Base-by-base conservation (phyloP, 2,113 vertebrate species). In the Clarias macrocephalus region DNA sequence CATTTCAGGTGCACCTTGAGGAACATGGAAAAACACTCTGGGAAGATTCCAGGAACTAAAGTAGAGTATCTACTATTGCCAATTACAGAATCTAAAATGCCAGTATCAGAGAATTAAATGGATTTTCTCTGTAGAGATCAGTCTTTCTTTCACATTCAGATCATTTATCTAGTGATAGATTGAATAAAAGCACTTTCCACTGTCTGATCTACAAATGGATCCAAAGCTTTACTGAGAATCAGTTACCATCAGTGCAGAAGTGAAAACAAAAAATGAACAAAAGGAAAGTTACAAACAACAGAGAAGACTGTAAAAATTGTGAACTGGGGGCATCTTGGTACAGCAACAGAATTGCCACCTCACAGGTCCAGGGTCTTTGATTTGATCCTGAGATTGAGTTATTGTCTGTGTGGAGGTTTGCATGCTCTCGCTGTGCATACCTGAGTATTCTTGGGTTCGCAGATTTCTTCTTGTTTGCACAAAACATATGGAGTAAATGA, bases 121-220 rank as follows among this genome's bases (percentile, higher is more conserved):
- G 70, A 82, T 87, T 82, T 63, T 77, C 81, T 87, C 37, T 57
- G 3, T 54, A 62, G 57, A 28, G 57, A n/a, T 54, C 63, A 12
- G 37, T 25, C 56, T 79, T 30, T 65, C 30, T 16, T 57, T 54
- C 48, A 25, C 21, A 33, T 21, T 15, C 23, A 65, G 54, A 80
- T 63, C 88, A 60, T 30, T 73, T 19, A 28, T 56, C 73, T 42
- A 63, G 25, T 72, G 80, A 59, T 37, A 1, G 28, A 84, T 70
- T 48, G 63, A 84, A 89, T 28, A 82, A n/a, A 62, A 30, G 60
- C 63, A 73, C 62, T 57, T 86, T 42, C 15, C 72, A 73, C 59
- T 18, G 5, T 42, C 59, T 65, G 37, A 37, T 60, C 56, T 82
- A n/a, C n/a, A 82, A 82, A 62, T 60, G 60, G 16, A 60, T 16